These are phyloP conservation scores for Phylloscopus trochilus DNA, from an alignment of 2,113 vertebrate species.

Conservation along the genomic window DNA sequence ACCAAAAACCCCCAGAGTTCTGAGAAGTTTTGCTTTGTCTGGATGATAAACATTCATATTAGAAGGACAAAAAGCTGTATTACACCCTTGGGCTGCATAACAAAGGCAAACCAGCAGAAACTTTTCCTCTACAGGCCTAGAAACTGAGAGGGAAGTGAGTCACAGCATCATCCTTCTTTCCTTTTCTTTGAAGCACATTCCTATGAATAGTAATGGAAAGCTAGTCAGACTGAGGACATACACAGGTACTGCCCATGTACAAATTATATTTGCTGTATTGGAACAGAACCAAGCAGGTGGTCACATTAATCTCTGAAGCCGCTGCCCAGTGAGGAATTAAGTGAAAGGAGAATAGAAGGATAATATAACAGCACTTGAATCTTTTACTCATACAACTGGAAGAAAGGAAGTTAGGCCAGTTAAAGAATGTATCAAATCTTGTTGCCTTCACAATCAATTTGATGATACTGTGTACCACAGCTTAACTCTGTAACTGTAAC, in stretches of 20 bases:
- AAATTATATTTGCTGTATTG: not conserved
- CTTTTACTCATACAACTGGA: not conserved
- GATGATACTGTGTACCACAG: not conserved
- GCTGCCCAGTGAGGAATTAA: not conserved
- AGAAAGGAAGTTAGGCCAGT: not conserved
- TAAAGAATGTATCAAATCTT: not conserved
- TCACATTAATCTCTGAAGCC: not conserved
- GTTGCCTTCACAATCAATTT: not conserved
- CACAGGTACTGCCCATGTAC: not conserved
- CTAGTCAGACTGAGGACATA: not conserved
- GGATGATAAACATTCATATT: constrained; percentile 9
- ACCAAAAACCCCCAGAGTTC: not conserved
- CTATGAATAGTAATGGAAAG: not conserved
- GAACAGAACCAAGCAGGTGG: not conserved
- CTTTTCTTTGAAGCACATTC: not conserved
- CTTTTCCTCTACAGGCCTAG: not conserved
- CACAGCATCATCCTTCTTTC: not conserved
- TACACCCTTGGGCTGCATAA: not conserved
- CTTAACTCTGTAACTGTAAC: not conserved
- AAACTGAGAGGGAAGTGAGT: not conserved
- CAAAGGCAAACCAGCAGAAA: constrained; percentile 1
- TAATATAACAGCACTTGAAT: not conserved
- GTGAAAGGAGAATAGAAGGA: not conserved
- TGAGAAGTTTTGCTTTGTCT: constrained; percentile 16
- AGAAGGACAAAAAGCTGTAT: not conserved